A percentile compares a stretch with the other conserved stretches of the same genome.
Evolutionary conservation across 1,140 invertebrate species (phyloP).

Genomic region (Teleogryllus occipitalis): DNA sequence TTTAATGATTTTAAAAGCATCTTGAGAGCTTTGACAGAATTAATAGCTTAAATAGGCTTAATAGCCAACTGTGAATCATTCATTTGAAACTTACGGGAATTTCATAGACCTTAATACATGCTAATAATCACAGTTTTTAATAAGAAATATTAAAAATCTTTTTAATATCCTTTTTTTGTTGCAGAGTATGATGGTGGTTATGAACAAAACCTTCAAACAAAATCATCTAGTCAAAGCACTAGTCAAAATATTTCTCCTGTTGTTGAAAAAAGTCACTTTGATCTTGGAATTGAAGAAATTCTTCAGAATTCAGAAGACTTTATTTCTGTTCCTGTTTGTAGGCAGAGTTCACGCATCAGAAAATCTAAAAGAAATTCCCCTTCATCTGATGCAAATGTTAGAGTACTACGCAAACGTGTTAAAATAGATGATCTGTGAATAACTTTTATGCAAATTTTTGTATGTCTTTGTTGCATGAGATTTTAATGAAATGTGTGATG

Average conservation of each 20-base stretch:
- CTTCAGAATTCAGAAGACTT: background rate
- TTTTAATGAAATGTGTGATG: too few species aligned
- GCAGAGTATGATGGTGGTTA: background rate
- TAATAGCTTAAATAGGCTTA: too few species aligned
- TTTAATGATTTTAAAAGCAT: too few species aligned
- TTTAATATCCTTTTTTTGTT: background rate
- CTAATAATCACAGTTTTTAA: too few species aligned
- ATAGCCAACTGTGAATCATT: too few species aligned
- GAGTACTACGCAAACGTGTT: background rate
- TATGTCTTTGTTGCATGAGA: too few species aligned
- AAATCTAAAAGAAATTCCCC: background rate
- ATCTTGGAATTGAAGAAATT: background rate
- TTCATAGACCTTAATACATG: too few species aligned
- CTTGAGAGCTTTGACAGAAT: too few species aligned
- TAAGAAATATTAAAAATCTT: too few species aligned
- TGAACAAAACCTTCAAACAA: background rate
- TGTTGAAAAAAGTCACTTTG: background rate
- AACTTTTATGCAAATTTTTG: too few species aligned
- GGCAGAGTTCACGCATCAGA: background rate
- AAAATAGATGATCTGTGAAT: background rate
- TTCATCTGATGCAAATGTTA: background rate
- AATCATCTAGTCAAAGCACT: background rate
- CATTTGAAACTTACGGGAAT: too few species aligned
- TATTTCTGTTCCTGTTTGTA: background rate
- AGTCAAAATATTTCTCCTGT: background rate